These are phyloP conservation scores for Mantis religiosa DNA, from an alignment of 2,888 invertebrate species.

Conservation along the genomic window DNA sequence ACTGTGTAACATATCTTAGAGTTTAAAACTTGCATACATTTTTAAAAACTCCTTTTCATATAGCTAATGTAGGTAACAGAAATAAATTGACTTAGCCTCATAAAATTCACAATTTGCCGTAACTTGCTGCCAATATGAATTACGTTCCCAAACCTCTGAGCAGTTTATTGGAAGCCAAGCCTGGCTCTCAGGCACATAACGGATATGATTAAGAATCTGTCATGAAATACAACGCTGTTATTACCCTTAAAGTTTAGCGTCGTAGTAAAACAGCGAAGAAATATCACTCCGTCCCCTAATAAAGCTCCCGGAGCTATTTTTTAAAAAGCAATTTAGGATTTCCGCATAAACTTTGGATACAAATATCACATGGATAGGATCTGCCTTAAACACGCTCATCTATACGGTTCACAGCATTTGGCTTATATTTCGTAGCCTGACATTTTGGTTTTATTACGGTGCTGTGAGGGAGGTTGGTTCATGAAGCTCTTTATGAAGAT, in stretches of 20 bases:
- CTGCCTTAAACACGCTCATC: background rate
- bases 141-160: background rate
- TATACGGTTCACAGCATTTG: background rate
- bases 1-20: no score
- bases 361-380: background rate
- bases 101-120: no score
- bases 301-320: background rate
- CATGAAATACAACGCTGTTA: background rate
- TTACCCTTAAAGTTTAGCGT: background rate
- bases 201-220: background rate
- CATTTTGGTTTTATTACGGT: background rate
- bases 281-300: background rate
- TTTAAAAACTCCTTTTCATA: no score
- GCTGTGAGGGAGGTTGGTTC: background rate
- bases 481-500: background rate
- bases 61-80: no score
- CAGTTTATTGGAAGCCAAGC: background rate
- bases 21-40: no score
- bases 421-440: background rate
- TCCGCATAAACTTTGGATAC: background rate
- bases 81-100: no score
- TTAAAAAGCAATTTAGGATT: background rate
- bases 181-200: background rate
- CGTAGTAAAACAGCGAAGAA: background rate
- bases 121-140: no score